Evolutionary conservation across 2,888 invertebrate species (phyloP), one percentile per base, ranked within the genome.

Genomic region (Lamellibrachia satsuma): DNA sequence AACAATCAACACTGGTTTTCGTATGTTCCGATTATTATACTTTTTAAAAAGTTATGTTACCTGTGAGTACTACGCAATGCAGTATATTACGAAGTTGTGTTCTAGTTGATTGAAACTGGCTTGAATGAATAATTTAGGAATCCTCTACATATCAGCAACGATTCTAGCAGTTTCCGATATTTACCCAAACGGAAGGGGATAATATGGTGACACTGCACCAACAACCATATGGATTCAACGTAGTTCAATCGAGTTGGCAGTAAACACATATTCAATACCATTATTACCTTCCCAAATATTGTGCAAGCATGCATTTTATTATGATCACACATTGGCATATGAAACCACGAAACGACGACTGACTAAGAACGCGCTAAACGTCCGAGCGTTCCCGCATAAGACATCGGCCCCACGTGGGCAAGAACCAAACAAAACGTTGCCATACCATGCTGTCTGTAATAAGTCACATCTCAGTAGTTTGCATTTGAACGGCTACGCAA

Each of bases 201-300:
- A 15, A 22, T 75, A 22, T 75, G 55, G 75, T 4, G 75, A 75
- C 75, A 22, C 22, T n/a, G 75, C n/a, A 15, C 75, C 15, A 75
- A 75, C 75, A 75, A 75, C 75, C 75, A 75, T 75, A 75, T 75
- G 75, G 75, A 75, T n/a, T 75, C 22, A 75, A 75, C 75, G 22
- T 75, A n/a, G 75, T 75, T 22, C 75, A 75, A 75, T 22, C 75
- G 15, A 75, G 75, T 75, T 75, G 75, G 75, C 75, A 75, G 75
- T 75, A 75, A 75, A 75, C 75, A 75, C 75, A 75, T n/a, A 22
- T 15, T 75, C 75, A 75, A 75, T 75, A 75, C 75, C 75, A 75
- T 75, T 75, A 75, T 75, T 75, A 75, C 11, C 75, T 75, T 75
- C 75, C 75, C 75, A 75, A 22, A 75, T n/a, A 75, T 3, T 60